Base-by-base conservation (phyloP, 1,140 invertebrate species). In the Drosophila lowei region DNA sequence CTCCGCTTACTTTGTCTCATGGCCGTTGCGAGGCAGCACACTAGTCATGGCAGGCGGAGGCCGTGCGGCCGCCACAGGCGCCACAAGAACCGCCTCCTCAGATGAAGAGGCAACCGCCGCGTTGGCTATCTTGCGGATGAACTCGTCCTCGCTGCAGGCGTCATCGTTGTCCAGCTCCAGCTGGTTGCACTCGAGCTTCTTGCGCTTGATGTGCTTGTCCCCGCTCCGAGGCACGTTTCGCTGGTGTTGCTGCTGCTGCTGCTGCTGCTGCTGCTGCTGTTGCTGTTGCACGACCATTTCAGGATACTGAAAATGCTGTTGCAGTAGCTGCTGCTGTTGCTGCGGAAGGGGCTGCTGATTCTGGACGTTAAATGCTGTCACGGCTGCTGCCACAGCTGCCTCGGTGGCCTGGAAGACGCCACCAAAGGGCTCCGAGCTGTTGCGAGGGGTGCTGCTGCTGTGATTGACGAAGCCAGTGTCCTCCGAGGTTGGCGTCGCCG, bases 181-280 rank as follows among this genome's bases (percentile, higher is more conserved):
- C 23, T 94, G 95, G 46, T 75, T 94, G 94, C 57, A 94, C 92
- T 95, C 94, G 81, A 94, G 92, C 79, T 93, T 93, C 62, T 92
- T 92, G 54, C 93, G 92, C 84, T 95, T 95, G 2, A 93, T 60
- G 11, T 76, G 61, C 47, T 88, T 86, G 44, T 74, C 77, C 15
- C 74, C 58, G 2, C 57, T 44, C 34, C 49, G 57, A 34, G 75
- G 43, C 18, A 56, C 42, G 15, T 68, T 11, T 9, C 23, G 7
- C 21, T 57, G 25, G 11, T 18, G 28, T 2, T 43, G 42, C 8
- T 54, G 46, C 8, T 46, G 48, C n/a, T n/a, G n/a, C n/a, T n/a
- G n/a, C n/a, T n/a, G n/a, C n/a, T n/a, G n/a, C n/a, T n/a, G n/a
- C 0, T 46, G 58, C 1, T 59, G 67, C 0, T 54, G 66, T 0